Base-by-base conservation (phyloP, 2,888 invertebrate genomes). In the Ochropleura leucogaster region DNA sequence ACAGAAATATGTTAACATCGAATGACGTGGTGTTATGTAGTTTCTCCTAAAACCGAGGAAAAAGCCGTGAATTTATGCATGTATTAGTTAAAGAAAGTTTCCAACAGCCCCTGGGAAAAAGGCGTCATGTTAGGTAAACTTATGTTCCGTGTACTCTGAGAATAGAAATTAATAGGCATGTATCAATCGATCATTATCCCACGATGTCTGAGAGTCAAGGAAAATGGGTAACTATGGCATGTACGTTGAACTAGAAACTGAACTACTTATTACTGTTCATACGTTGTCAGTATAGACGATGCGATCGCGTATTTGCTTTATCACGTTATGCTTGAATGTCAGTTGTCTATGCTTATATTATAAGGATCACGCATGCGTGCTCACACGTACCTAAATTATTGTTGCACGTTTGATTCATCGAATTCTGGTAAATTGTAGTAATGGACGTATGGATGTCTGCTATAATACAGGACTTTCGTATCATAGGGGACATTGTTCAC, bases 111-210 rank as follows among this genome's bases (percentile, higher is more conserved):
- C 44, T 68, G 73, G 42, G 73, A 79, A 79, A 53, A 64, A 78
- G 20, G 16, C 16, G 66, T 59, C 44, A 55, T 53, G 53, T 63
- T 57, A 59, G 57, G 42, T 59, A 53, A 78, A 73, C n/a, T 55
- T 46, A 30, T 68, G 68, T 64, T 51, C 46, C 49, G 40, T 76
- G 64, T 68, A 40, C 42, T 77, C 78, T 74, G 40, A 55, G 68
- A 82, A 72, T 72, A 74, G 74, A 82, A 78, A 78, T 65, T 66
- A 66, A 76, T 72, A 76, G n/a, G 68, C 59, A 77, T 74, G 74
- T 69, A 74, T 79, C 80, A 85, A 81, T 83, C 72, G 75, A 73
- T 79, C 62, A 78, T 49, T 74, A 81, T 85, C 75, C 78, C 79
- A 85, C 80, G 83, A 66, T 51, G 66, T 60, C 55, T 76, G 46